Evolutionary conservation across 2,113 vertebrate species (phyloP).

Genomic region (Notechis scutatus): DNA sequence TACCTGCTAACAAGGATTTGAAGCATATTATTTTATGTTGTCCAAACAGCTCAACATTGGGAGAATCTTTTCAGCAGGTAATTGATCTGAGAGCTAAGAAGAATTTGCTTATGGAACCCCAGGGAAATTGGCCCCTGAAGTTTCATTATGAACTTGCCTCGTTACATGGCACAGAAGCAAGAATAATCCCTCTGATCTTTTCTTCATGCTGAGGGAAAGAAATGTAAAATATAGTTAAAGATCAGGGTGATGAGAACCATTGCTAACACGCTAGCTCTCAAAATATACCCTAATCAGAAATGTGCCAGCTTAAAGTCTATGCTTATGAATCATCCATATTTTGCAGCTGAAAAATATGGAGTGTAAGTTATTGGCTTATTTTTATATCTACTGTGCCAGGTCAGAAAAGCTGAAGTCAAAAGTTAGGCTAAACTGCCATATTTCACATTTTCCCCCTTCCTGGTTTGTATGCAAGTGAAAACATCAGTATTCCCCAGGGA

Average conservation of each 20-base stretch:
- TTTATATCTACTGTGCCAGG: not conserved
- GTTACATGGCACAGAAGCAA: constrained; percentile 34
- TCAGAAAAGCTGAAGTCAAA: not conserved
- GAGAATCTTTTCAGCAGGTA: constrained; percentile 42
- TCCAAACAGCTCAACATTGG: constrained; percentile 66
- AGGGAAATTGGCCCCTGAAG: constrained; percentile 21
- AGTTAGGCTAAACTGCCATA: not conserved
- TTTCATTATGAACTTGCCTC: constrained; percentile 32
- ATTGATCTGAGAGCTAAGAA: constrained; percentile 39
- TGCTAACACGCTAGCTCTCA: not conserved
- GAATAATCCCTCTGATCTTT: constrained; percentile 4
- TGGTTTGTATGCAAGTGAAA: constrained; percentile 27
- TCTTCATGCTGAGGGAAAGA: constrained; percentile 31
- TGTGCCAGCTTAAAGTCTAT: not conserved
- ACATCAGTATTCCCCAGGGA: constrained; percentile 14
- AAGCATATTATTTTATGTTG: constrained; percentile 67
- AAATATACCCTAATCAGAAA: not conserved
- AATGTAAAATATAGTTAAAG: accelerated
- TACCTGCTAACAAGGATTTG: constrained; percentile 74
- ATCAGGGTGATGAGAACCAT: not conserved
- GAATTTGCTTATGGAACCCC: constrained; percentile 16
- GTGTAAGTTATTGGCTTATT: not conserved
- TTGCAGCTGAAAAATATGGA: not conserved
- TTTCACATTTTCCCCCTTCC: constrained; percentile 24
- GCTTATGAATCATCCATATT: not conserved